Percentiles rank a stretch among this genome's conserved stretches.
These are phyloP conservation scores for Heterodera schachtii DNA, from an alignment of 1,140 invertebrate genomes.

Conservation along the genomic window DNA sequence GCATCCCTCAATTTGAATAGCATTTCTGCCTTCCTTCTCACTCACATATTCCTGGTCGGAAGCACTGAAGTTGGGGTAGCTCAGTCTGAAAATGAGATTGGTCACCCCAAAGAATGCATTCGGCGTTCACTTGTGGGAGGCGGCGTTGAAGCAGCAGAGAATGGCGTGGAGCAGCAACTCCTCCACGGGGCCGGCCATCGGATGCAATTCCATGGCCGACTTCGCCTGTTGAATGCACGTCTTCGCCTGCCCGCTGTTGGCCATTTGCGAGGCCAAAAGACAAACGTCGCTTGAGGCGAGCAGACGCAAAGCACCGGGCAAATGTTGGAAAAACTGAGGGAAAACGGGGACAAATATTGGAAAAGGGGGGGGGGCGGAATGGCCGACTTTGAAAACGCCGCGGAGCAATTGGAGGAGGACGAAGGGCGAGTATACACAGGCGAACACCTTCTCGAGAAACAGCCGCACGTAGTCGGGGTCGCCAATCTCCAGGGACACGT, in stretches of 20 bases:
- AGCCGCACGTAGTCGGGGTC: slow-evolving; percentile 31
- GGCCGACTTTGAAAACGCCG: slow-evolving; percentile 21
- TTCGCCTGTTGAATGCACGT: slow-evolving; percentile 26
- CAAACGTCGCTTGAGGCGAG: slow-evolving; percentile 8
- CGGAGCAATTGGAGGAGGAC: slow-evolving; percentile 36
- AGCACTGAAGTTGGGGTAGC: slow-evolving; percentile 20
- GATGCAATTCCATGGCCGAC: slow-evolving; percentile 8
- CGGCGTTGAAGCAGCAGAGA: slow-evolving; percentile 22
- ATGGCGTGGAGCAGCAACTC: slow-evolving; percentile 26
- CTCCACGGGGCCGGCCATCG: slow-evolving; percentile 15
- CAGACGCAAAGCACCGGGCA: slow-evolving; percentile 12
- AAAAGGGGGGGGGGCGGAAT: neutral
- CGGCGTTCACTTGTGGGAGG: slow-evolving; percentile 14
- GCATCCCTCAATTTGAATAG: too few species aligned
- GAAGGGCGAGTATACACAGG: slow-evolving; percentile 39
- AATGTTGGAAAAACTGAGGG: slow-evolving; percentile 23
- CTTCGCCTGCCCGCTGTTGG: slow-evolving; percentile 8
- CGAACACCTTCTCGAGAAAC: slow-evolving; percentile 42
- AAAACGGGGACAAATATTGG: neutral
- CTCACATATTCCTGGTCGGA: slow-evolving; percentile 28
- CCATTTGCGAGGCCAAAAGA: slow-evolving; percentile 13
- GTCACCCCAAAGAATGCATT: neutral
- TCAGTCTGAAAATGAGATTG: neutral
- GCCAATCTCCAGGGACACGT: slow-evolving; percentile 42
- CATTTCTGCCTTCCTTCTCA: too few species aligned